These are phyloP conservation scores for Aphodius sticticus DNA, from an alignment of 2,888 invertebrate species.

Conservation along the genomic window DNA sequence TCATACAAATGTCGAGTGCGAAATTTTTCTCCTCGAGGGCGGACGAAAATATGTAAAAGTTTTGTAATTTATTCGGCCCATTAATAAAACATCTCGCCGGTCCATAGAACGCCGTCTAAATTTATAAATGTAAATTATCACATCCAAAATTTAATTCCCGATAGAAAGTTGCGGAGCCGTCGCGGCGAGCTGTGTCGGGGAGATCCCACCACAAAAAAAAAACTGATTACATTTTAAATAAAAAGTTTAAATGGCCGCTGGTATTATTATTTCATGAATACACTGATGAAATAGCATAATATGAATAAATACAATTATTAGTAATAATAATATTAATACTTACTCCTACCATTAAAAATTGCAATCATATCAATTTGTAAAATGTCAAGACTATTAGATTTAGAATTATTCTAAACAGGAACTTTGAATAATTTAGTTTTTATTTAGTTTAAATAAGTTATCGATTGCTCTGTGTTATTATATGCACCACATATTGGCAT, in stretches of 20 bases:
- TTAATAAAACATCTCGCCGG: not conserved
- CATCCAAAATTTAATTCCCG: conserved; percentile 4
- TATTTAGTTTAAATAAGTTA: no score
- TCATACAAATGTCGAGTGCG: not conserved
- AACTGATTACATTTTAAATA: not conserved
- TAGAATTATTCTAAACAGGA: no score
- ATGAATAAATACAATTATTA: no score
- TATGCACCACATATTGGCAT: no score
- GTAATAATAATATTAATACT: no score
- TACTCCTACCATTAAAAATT: no score
- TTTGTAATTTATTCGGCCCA: not conserved
- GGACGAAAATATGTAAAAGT: not conserved
- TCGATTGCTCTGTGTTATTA: no score
- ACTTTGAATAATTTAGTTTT: no score
- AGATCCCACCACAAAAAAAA: not conserved
- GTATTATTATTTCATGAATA: not conserved
- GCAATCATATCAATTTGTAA: no score
- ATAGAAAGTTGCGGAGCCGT: not conserved
- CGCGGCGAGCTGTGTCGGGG: not conserved
- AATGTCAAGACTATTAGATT: no score
- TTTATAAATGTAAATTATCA: not conserved
- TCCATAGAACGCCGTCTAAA: not conserved
- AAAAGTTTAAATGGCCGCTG: not conserved
- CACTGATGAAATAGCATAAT: not conserved
- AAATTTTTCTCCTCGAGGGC: not conserved